Base-by-base conservation (phyloP, 2,113 vertebrate species). In the Myiozetetes cayanensis region DNA sequence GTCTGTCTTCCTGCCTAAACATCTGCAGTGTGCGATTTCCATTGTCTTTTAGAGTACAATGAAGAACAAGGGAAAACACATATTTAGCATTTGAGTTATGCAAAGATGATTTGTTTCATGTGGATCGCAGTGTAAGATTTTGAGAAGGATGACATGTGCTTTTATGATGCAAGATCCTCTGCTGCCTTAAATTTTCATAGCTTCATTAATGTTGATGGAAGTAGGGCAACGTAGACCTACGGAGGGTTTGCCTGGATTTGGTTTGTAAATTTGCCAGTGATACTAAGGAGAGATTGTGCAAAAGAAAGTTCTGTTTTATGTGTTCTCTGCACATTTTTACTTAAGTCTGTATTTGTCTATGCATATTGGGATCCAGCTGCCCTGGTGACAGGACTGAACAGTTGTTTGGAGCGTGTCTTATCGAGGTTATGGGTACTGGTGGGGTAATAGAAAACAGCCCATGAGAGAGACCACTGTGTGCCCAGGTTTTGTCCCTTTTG, bases 191-290 rank as follows among this genome's bases (percentile, higher is more conserved):
- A 24, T 92, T 89, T 78, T 85, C 0, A 0, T 72, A 35, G 31
- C 77, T 93, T 91, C 53, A 68, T 56, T 85, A 44, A 49, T 82
- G 24, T 72, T 84, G 82, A 66, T 90, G 71, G 79, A 92, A 93
- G 28, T 62, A 70, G 87, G 50, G 63, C 90, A 93, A 10, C 6
- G 4, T 2, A 63, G 61, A 58, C n/a, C 62, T 82, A 10, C 52
- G 25, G 49, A 85, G n/a, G 1, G 1, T 68, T 93, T 91, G 22
- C 31, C 58, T 75, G 50, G 35, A 22, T 88, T 84, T 91, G 9
- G 4, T 66, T 71, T 86, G 43, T 77, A 66, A 77, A 77, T 63
- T 66, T 92, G 16, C 25, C 12, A 22, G 70, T 61, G 30, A 18
- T 61, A 8, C 4, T 75, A 72, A 41, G 50, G 39, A 59, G 63